phyloP scores from a whole-genome alignment of 2,797 vertebrate genomes.

The Sebastes nivosus region DNA sequence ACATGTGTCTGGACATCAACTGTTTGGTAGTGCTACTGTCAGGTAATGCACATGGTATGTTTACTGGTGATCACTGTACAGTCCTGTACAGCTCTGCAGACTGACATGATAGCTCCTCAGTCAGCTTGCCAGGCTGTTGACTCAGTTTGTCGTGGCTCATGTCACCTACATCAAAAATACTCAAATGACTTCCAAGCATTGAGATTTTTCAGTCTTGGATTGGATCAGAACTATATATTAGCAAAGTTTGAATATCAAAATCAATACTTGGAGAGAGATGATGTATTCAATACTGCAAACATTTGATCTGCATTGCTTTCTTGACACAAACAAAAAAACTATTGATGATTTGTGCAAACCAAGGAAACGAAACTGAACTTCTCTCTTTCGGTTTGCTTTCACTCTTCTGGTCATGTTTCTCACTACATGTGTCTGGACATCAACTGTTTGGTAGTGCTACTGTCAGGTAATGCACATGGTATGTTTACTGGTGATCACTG shows the following conservation, averaged over 20 bases:
- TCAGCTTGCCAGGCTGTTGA: too few relatives aligned
- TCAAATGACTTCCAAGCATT: too few relatives aligned
- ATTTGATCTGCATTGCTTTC: background rate
- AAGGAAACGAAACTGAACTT: background rate
- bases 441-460: background rate
- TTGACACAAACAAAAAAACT: background rate
- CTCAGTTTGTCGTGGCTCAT: background rate
- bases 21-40: background rate
- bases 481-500: background rate
- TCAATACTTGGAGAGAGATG: background rate
- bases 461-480: background rate
- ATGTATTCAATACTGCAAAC: background rate
- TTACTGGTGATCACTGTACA: too few relatives aligned
- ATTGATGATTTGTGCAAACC: background rate
- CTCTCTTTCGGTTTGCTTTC: background rate
- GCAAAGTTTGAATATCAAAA: background rate
- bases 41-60: accelerated
- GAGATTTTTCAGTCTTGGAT: background rate
- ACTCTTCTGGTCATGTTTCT: background rate
- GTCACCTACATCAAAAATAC: background rate
- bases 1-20: background rate
- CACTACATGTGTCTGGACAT: background rate
- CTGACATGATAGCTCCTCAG: too few relatives aligned
- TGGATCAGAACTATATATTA: background rate
- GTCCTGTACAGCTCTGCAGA: too few relatives aligned